phyloP scores from a whole-genome alignment of 1,140 invertebrate genomes.

The Eriocheir sinensis region DNA sequence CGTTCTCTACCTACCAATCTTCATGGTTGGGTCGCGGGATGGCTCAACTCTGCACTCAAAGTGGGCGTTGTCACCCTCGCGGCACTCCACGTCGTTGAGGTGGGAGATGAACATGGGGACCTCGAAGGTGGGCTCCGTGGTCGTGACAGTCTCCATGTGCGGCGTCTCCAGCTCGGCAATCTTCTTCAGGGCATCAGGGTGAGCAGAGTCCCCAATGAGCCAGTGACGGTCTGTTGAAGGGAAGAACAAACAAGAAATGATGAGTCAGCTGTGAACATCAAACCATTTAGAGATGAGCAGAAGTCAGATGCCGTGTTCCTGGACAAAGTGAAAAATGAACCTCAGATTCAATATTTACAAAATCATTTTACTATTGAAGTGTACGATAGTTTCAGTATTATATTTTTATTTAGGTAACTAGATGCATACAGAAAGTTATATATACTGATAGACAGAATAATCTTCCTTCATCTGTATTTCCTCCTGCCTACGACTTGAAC shows the following conservation, averaged over 20 bases:
- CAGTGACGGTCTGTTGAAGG: slow-evolving; percentile 87
- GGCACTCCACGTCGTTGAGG: slow-evolving; percentile 93
- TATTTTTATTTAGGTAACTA: too few relatives aligned
- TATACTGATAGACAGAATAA: too few relatives aligned
- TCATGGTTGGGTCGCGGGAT: slow-evolving; percentile 95
- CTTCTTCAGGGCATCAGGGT: slow-evolving; percentile 94
- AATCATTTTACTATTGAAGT: too few relatives aligned
- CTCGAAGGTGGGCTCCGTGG: slow-evolving; percentile 90
- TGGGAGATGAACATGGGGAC: slow-evolving; percentile 94
- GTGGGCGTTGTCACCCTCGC: slow-evolving; percentile 94
- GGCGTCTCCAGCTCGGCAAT: slow-evolving; percentile 94
- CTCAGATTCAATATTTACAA: too few relatives aligned
- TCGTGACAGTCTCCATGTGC: slow-evolving; percentile 83
- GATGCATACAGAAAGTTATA: too few relatives aligned
- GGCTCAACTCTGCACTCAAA: slow-evolving; percentile 98
- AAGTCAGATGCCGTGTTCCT: too few relatives aligned
- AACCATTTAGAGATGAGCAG: neutral
- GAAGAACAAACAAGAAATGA: neutral
- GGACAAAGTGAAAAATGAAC: too few relatives aligned
- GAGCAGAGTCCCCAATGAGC: slow-evolving; percentile 92
- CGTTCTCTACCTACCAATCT: slow-evolving; percentile 84
- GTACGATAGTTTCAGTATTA: too few relatives aligned
- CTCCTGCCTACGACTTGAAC: too few relatives aligned
- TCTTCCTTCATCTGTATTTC: too few relatives aligned
- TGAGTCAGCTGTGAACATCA: neutral